phyloP scores from a whole-genome alignment of 2,113 vertebrate genomes.

The Corythornis cristatus region DNA sequence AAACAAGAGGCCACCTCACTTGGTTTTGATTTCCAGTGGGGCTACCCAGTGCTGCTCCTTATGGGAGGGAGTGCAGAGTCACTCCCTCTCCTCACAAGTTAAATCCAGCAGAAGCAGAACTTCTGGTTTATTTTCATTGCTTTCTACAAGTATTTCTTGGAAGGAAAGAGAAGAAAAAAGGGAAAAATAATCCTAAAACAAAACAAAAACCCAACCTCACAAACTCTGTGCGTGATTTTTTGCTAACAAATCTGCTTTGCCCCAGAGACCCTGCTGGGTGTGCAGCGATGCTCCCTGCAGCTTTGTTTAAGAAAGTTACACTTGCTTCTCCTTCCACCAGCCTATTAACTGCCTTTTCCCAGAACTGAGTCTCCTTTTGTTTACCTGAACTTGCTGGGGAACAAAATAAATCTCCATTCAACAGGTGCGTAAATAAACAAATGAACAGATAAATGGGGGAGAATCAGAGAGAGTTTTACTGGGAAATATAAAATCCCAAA shows the following conservation, averaged over 20 bases:
- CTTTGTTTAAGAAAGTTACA: constrained; percentile 36
- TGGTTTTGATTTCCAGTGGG: background rate
- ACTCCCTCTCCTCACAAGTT: background rate
- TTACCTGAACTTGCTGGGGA: constrained; percentile 66
- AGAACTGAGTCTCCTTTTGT: constrained; percentile 49
- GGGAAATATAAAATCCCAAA: background rate
- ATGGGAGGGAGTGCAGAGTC: background rate
- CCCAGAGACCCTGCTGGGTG: constrained; percentile 52
- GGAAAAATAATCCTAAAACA: background rate
- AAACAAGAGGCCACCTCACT: background rate
- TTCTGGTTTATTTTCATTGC: background rate
- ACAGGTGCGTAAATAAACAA: constrained; percentile 37
- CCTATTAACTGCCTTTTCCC: constrained; percentile 47
- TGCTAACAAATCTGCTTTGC: constrained; percentile 19
- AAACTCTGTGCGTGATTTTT: constrained; percentile 22
- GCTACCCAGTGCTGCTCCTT: background rate
- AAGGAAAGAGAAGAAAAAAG: background rate
- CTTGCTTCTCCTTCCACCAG: constrained; percentile 43
- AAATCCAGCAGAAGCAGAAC: background rate
- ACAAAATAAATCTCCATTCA: constrained; percentile 34
- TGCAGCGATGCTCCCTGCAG: constrained; percentile 52
- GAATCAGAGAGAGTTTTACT: constrained; percentile 5
- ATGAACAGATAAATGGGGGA: background rate
- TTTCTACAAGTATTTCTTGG: constrained; percentile 15
- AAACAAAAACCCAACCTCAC: background rate